Evolutionary conservation across 2,113 vertebrate genomes (phyloP).

Genomic region (Cyprinodon tularosa): DNA sequence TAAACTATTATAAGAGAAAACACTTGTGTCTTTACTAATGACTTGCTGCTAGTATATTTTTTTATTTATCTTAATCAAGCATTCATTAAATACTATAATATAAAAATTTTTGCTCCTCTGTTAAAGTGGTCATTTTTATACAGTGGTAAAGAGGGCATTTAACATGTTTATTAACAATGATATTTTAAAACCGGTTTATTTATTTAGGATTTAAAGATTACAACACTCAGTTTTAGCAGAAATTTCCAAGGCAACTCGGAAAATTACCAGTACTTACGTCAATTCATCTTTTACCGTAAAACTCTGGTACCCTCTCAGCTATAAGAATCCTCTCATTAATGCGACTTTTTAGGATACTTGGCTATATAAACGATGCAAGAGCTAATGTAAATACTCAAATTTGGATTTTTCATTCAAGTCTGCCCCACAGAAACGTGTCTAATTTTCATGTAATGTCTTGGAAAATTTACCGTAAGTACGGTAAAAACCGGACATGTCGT

Average conservation of each 20-base stretch:
- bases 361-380: background rate
- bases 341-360: background rate
- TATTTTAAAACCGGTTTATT: background rate
- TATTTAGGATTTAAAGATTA: background rate
- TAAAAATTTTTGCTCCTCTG: too few relatives aligned
- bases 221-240: background rate
- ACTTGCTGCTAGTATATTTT: too few relatives aligned
- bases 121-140: too few relatives aligned
- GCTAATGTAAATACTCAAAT: background rate
- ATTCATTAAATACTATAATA: too few relatives aligned
- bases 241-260: slow-evolving; percentile 17
- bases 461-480: slow-evolving; percentile 19
- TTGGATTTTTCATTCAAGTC: background rate
- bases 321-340: background rate
- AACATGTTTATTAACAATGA: too few relatives aligned
- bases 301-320: background rate
- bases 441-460: background rate
- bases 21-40: too few relatives aligned
- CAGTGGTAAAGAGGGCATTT: too few relatives aligned
- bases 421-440: background rate
- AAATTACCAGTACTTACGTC: slow-evolving; percentile 48
- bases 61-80: too few relatives aligned
- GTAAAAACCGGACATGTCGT: slow-evolving; percentile 64
- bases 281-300: slow-evolving; percentile 54
- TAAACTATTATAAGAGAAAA: too few relatives aligned